A percentile compares a stretch with the other conserved stretches of the same genome.
phyloP scores from a whole-genome alignment of 2,113 vertebrate species.

The Pygoscelis adeliae region DNA sequence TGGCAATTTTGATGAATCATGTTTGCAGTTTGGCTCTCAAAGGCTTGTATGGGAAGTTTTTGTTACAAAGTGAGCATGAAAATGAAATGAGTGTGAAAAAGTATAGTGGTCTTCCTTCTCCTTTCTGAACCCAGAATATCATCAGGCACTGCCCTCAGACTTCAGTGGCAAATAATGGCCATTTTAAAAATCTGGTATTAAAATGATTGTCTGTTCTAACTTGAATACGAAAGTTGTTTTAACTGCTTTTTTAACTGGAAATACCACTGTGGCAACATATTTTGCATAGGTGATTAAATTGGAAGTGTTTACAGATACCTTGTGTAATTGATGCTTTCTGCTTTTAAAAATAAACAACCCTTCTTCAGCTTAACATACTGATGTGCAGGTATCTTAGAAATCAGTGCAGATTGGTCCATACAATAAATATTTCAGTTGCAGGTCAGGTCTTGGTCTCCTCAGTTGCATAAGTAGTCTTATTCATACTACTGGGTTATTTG shows the following conservation, averaged over 20 bases:
- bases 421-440: neutral
- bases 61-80: neutral
- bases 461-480: neutral
- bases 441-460: neutral
- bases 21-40: neutral
- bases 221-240: neutral
- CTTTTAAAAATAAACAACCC: neutral
- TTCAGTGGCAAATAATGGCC: neutral
- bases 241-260: neutral
- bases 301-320: neutral
- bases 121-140: neutral
- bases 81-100: neutral
- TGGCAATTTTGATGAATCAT: constrained; percentile 33
- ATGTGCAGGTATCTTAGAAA: neutral
- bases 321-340: neutral
- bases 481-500: neutral
- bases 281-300: neutral
- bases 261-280: neutral
- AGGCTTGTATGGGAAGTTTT: neutral
- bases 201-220: neutral
- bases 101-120: neutral
- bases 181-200: neutral
- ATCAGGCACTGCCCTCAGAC: too few relatives aligned
- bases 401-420: neutral
- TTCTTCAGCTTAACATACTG: neutral